phyloP scores from a whole-genome alignment of 1,140 invertebrate species.

The Phocides pigmalion region DNA sequence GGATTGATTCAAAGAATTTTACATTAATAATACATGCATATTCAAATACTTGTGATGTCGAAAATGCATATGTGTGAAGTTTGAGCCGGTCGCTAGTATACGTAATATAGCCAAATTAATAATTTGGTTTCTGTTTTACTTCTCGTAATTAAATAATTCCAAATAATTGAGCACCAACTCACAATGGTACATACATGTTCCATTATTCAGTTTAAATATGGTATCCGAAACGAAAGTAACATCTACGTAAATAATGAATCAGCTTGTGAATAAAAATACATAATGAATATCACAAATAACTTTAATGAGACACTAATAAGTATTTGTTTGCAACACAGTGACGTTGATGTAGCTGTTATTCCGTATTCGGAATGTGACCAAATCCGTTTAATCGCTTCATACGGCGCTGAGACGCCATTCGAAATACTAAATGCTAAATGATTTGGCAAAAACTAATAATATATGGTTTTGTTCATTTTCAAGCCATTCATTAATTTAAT shows the following conservation, averaged over 20 bases:
- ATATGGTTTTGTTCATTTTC: too few relatives aligned
- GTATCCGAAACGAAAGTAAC: not conserved
- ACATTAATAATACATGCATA: too few relatives aligned
- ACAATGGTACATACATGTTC: not conserved
- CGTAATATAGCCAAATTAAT: too few relatives aligned
- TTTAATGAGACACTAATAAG: not conserved
- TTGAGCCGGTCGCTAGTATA: too few relatives aligned
- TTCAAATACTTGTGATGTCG: too few relatives aligned
- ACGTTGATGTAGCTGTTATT: not conserved
- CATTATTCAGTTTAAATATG: not conserved
- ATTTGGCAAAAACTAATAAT: not conserved
- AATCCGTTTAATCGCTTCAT: not conserved
- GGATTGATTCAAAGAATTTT: too few relatives aligned
- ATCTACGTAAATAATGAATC: not conserved
- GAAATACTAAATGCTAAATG: not conserved
- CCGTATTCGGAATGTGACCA: not conserved
- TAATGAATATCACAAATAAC: conserved; percentile 1
- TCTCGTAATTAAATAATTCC: too few relatives aligned
- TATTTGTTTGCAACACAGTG: not conserved
- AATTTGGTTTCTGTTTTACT: too few relatives aligned
- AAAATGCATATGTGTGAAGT: too few relatives aligned
- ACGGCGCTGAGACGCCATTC: not conserved
- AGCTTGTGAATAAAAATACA: not conserved
- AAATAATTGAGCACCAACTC: too few relatives aligned
- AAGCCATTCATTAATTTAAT: too few relatives aligned